These are phyloP conservation scores for Lampris incognitus DNA, from an alignment of 2,113 vertebrate species.

Conservation along the genomic window DNA sequence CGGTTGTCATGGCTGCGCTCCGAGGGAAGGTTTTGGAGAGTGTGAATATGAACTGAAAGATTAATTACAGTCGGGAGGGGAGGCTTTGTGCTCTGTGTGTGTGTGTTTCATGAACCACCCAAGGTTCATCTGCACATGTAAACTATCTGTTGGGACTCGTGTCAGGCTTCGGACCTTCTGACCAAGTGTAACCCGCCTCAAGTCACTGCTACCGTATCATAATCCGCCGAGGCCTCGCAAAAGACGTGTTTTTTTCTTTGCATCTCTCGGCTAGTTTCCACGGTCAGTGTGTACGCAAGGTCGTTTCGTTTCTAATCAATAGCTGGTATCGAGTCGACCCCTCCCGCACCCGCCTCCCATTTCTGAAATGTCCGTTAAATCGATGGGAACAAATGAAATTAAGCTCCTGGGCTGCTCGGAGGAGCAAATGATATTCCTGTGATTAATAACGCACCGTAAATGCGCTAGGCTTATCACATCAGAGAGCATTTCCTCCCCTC, in stretches of 20 bases:
- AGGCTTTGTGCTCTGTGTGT: conserved; percentile 27
- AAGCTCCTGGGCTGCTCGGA: conserved; percentile 74
- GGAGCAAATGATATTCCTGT: conserved; percentile 75
- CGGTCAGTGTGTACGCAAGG: conserved; percentile 75
- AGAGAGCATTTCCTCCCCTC: conserved; percentile 62
- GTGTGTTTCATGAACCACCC: background rate
- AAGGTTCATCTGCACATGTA: conserved; percentile 8
- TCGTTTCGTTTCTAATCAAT: conserved; percentile 79
- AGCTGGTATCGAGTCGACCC: conserved; percentile 69
- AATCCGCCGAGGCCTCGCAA: conserved; percentile 39
- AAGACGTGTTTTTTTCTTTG: conserved; percentile 44
- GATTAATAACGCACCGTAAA: conserved; percentile 80
- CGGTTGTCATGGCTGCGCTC: conserved; percentile 41
- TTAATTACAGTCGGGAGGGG: conserved; percentile 51
- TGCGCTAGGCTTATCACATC: conserved; percentile 61
- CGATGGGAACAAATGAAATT: conserved; percentile 81
- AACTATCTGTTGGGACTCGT: background rate
- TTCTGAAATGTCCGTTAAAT: conserved; percentile 80
- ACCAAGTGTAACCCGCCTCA: background rate
- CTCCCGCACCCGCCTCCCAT: conserved; percentile 46
- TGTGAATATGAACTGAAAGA: conserved; percentile 37
- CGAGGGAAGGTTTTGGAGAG: background rate
- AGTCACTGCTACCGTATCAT: background rate
- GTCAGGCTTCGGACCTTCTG: conserved; percentile 15
- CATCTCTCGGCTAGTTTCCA: conserved; percentile 38